Evolutionary conservation across 2,888 invertebrate genomes (phyloP).

Genomic region (Gymnocheta viridis): DNA sequence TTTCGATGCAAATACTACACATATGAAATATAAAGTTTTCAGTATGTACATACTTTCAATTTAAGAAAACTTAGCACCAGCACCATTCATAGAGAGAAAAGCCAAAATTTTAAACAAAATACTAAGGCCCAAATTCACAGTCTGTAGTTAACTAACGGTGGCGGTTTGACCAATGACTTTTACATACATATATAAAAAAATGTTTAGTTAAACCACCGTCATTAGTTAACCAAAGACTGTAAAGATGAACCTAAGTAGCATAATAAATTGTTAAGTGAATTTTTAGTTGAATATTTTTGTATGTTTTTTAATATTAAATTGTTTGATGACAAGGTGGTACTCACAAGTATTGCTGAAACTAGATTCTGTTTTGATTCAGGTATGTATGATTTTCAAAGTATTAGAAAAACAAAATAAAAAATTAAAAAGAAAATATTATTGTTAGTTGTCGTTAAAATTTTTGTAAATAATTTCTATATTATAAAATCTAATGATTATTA

Average conservation of each 20-base stretch:
- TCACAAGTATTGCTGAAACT: slow-evolving; percentile 82
- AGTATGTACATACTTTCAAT: neutral
- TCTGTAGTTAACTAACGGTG: too few species aligned
- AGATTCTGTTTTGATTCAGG: slow-evolving; percentile 78
- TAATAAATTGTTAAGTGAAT: slow-evolving; percentile 29
- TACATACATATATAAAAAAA: too few species aligned
- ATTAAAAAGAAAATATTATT: slow-evolving; percentile 61
- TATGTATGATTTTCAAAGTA: slow-evolving; percentile 54
- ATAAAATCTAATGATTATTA: slow-evolving; percentile 32
- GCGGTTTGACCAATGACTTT: too few species aligned
- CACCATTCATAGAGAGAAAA: slow-evolving; percentile 41
- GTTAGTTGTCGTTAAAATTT: slow-evolving; percentile 61
- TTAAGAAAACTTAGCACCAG: slow-evolving; percentile 31
- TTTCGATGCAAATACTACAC: neutral
- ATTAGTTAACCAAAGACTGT: too few species aligned
- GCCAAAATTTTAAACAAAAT: slow-evolving; percentile 39
- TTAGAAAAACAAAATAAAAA: slow-evolving; percentile 70
- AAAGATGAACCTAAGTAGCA: slow-evolving; percentile 39
- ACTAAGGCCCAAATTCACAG: too few species aligned
- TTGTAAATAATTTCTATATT: slow-evolving; percentile 45
- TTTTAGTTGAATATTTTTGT: slow-evolving; percentile 11
- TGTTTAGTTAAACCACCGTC: too few species aligned
- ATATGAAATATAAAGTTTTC: neutral
- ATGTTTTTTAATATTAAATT: slow-evolving; percentile 35
- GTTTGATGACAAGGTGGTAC: slow-evolving; percentile 73